A percentile compares a stretch with the other conserved stretches of the same genome.
Evolutionary conservation across 2,888 invertebrate species (phyloP).

Genomic region (Chymomyza procnemis): DNA sequence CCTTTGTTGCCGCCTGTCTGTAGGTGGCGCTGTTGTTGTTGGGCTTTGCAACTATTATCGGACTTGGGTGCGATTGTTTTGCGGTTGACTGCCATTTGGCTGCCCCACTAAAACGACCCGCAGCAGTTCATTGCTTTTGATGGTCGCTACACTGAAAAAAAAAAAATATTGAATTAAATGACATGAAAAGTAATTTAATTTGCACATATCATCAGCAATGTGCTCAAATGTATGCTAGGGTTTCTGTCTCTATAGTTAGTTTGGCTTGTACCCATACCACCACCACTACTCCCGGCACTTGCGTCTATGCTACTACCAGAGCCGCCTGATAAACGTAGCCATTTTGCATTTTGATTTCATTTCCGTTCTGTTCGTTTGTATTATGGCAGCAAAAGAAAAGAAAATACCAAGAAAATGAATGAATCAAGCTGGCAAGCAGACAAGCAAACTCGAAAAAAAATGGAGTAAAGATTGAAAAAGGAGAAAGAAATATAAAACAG

Average conservation of each 20-base stretch:
- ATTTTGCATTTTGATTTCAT: constrained; percentile 62
- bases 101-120: background rate
- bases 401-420: constrained; percentile 19
- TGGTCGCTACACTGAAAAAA: background rate
- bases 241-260: background rate
- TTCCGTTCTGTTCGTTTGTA: constrained; percentile 43
- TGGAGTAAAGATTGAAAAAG: constrained; percentile 38
- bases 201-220: background rate
- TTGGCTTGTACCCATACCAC: no score
- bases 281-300: background rate
- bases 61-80: background rate
- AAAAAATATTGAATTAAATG: background rate
- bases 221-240: background rate
- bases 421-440: background rate
- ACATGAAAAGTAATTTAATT: background rate
- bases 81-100: background rate
- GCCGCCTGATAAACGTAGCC: constrained; percentile 27
- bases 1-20: background rate
- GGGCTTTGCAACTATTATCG: background rate
- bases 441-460: constrained; percentile 20
- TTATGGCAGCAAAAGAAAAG: background rate
- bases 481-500: constrained; percentile 30
- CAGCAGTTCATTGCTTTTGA: background rate
- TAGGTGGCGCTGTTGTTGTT: background rate
- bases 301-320: background rate